Evolutionary conservation across 2,797 vertebrate genomes (phyloP), one percentile per base, ranked within the genome.

Genomic region (Takifugu ocellatus): DNA sequence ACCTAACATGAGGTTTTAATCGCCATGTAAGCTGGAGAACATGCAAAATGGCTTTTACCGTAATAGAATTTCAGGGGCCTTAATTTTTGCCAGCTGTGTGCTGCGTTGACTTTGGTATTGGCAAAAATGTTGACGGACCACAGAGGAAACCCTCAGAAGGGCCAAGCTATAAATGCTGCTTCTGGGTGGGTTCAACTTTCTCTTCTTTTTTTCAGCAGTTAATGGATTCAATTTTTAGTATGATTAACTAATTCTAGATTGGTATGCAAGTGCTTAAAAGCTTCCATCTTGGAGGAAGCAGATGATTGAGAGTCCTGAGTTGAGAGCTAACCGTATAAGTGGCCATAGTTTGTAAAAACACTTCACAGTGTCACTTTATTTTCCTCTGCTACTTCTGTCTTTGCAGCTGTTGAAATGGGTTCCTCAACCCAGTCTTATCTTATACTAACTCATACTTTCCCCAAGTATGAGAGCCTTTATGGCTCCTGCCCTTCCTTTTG

Each of bases 81-180:
- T 95, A 94, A 94, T 95, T 91, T 93, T 91, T 93, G 92, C 91
- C 93, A 94, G 92, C 93, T 96, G 94, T 93, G 90, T 79, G 67
- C 78, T 77, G 72, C 84, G 79, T 83, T 86, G 68, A 72, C 73
- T 82, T 83, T 21, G 66, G 71, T 85, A 87, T 86, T 70, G 84
- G 79, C 72, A 86, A 72, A 87, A 87, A 85, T 82, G 83, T 85
- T 87, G 86, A 82, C 26, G 75, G 78, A 83, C 78, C 81, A 74
- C 84, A 89, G 79, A 79, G 72, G 78, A 84, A 78, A 77, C 78
- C 70, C 77, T 82, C 61, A 52, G 50, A 74, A 63, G 59, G 66
- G 64, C 52, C 71, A 59, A 75, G 62, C 66, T 59, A 65, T 75
- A 82, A 80, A 70, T 66, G 73, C 54, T 72, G 49, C 75, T 83